A percentile compares a stretch with the other conserved stretches of the same genome.
phyloP scores from a whole-genome alignment of 1,140 invertebrate genomes.

The Parasteatoda tepidariorum region DNA sequence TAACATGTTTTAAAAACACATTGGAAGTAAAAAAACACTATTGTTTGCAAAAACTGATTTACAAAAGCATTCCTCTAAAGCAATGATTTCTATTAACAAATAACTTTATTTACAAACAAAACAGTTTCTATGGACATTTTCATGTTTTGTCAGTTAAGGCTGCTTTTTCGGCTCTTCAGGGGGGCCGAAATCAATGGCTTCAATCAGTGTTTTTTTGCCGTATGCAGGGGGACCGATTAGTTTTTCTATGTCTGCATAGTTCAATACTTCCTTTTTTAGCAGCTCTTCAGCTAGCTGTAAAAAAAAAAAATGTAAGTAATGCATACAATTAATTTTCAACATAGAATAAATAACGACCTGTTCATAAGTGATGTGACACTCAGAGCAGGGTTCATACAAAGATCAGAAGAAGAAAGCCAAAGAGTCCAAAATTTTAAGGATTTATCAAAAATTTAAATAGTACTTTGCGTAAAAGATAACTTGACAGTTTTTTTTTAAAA shows the following conservation, averaged over 20 bases:
- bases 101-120: too few species aligned
- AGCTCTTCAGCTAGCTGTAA: slow-evolving; percentile 86
- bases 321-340: background rate
- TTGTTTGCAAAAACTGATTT: too few species aligned
- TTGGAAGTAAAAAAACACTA: too few species aligned
- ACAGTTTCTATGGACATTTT: too few species aligned
- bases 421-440: too few species aligned
- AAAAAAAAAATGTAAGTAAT: slow-evolving; percentile 49
- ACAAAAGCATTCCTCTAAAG: too few species aligned
- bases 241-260: slow-evolving; percentile 87
- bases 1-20: too few species aligned
- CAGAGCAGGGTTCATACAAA: background rate
- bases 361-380: background rate
- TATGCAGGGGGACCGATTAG: slow-evolving; percentile 91
- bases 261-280: slow-evolving; percentile 89
- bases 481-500: slow-evolving; percentile 26
- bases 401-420: too few species aligned
- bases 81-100: too few species aligned
- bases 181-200: slow-evolving; percentile 81
- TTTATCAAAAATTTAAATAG: background rate
- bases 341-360: too few species aligned
- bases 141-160: too few species aligned
- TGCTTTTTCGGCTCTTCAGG: slow-evolving; percentile 21
- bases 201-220: slow-evolving; percentile 80
- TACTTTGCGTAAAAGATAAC: background rate